A percentile compares a stretch with the other conserved stretches of the same genome.
Conservation (phyloP, 2,888 invertebrate species). For the Clepsis dumicolana region DNA sequence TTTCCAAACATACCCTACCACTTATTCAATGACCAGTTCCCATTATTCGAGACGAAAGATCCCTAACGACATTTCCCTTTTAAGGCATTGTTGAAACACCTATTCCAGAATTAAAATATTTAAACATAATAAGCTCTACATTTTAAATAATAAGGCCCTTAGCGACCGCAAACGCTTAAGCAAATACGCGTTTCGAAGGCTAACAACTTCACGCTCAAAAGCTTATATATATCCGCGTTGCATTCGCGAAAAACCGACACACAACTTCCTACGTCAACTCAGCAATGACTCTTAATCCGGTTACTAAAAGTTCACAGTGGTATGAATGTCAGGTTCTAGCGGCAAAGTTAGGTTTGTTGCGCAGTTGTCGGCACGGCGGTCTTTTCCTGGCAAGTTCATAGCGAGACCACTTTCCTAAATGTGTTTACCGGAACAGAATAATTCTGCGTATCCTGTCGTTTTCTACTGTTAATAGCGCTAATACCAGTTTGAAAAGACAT, state of each 20-base stretch:
- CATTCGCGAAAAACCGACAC: conserved; percentile 53
- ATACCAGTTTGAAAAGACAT: conserved; percentile 35
- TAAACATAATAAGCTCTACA: conserved; percentile 16
- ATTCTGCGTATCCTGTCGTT: conserved; percentile 39
- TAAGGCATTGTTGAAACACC: conserved; percentile 21
- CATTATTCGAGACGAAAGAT: conserved; percentile 34
- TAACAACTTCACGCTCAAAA: conserved; percentile 74
- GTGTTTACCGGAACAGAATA: conserved; percentile 37
- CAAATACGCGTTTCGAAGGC: conserved; percentile 70
- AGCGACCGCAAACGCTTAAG: conserved; percentile 47
- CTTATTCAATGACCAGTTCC: conserved; percentile 17
- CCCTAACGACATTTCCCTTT: conserved; percentile 38
- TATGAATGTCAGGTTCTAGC: conserved; percentile 41
- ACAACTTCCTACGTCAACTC: conserved; percentile 43
- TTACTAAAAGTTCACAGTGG: conserved; percentile 49
- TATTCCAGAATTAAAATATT: not conserved
- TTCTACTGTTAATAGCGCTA: conserved; percentile 35
- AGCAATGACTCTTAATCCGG: conserved; percentile 48
- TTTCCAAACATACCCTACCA: conserved; percentile 17
- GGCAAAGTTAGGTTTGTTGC: conserved; percentile 50
- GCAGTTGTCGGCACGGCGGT: conserved; percentile 60
- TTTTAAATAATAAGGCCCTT: conserved; percentile 38
- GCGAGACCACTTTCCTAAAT: conserved; percentile 41
- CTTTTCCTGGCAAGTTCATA: conserved; percentile 56
- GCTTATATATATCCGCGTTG: conserved; percentile 75